Base-by-base conservation (phyloP, 2,113 vertebrate genomes). In the Colius striatus region DNA sequence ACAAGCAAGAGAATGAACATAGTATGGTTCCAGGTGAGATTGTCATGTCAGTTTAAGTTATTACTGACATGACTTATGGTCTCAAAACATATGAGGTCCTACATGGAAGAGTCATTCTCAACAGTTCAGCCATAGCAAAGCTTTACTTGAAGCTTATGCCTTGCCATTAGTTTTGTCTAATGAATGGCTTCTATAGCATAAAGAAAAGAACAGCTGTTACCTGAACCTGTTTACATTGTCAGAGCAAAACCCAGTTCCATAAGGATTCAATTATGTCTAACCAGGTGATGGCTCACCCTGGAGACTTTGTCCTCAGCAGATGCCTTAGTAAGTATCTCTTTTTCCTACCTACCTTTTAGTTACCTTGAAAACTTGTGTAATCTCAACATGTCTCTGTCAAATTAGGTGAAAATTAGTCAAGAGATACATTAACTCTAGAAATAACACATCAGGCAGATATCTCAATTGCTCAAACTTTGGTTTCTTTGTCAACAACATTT, bases 1-100 rank as follows among this genome's bases (percentile, higher is more conserved):
- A 71, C 0, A 2, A 85, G 30, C 12, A 61, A 66, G 10, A 53
- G 17, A 67, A 74, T 0, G 0, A 74, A 70, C 0, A 0, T 74
- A 74, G 53, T 25, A 30, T 32, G 13, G 22, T 23, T 70, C 17
- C 58, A 60, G 32, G 22, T 48, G n/a, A 83, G 5, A 57, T 22
- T n/a, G 27, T 30, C 11, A 8, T 5, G 14, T 4, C 65, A 68
- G 26, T 43, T 55, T n/a, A n/a, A n/a, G n/a, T n/a, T n/a, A n/a
- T n/a, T n/a, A n/a, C n/a, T n/a, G n/a, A n/a, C n/a, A n/a, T n/a
- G n/a, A n/a, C n/a, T n/a, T n/a, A n/a, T n/a, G n/a, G n/a, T 74
- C 47, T 61, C 67, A 57, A 7, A 68, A 61, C 3, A 0, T 23
- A 16, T 45, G 29, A 16, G 21, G 23, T 53, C 9, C 32, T 53